A percentile compares a stretch with the other conserved stretches of the same genome.
These are phyloP conservation scores for Mamestra configurata DNA, from an alignment of 1,140 invertebrate genomes.

Conservation along the genomic window DNA sequence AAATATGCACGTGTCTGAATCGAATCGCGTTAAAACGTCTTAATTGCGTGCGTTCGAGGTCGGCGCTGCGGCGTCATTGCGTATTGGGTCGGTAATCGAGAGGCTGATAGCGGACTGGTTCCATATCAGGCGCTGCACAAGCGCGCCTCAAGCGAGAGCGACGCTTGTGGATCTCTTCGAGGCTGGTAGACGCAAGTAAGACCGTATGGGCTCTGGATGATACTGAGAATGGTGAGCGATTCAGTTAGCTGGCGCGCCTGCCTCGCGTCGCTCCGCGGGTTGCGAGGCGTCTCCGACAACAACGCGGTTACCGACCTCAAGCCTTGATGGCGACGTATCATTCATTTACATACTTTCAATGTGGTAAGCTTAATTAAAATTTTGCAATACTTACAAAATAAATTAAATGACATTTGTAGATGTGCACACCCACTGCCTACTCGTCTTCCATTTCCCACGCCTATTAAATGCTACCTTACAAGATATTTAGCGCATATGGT, in stretches of 20 bases:
- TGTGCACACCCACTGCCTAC: neutral
- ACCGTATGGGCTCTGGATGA: neutral
- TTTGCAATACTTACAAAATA: slow-evolving; percentile 61
- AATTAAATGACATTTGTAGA: slow-evolving; percentile 42
- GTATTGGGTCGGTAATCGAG: slow-evolving; percentile 66
- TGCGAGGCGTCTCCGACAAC: slow-evolving; percentile 74
- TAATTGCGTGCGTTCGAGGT: slow-evolving; percentile 82
- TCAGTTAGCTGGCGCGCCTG: neutral
- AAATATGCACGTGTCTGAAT: slow-evolving; percentile 84
- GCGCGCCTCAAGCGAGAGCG: slow-evolving; percentile 28
- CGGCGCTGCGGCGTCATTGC: slow-evolving; percentile 63
- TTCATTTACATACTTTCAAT: slow-evolving; percentile 69
- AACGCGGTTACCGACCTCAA: slow-evolving; percentile 78
- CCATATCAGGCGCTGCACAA: slow-evolving; percentile 57
- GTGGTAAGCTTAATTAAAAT: slow-evolving; percentile 68
- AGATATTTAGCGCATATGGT: slow-evolving; percentile 4
- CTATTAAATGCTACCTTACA: slow-evolving; percentile 41
- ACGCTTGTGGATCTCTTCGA: neutral
- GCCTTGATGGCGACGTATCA: slow-evolving; percentile 66
- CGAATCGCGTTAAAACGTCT: slow-evolving; percentile 84
- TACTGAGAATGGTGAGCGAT: neutral
- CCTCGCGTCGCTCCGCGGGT: slow-evolving; percentile 59
- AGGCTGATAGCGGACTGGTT: slow-evolving; percentile 69
- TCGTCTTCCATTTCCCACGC: slow-evolving; percentile 59
- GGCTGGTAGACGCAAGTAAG: neutral